Conservation (phyloP, 1,140 invertebrate species). For the Bemisia tabaci region DNA sequence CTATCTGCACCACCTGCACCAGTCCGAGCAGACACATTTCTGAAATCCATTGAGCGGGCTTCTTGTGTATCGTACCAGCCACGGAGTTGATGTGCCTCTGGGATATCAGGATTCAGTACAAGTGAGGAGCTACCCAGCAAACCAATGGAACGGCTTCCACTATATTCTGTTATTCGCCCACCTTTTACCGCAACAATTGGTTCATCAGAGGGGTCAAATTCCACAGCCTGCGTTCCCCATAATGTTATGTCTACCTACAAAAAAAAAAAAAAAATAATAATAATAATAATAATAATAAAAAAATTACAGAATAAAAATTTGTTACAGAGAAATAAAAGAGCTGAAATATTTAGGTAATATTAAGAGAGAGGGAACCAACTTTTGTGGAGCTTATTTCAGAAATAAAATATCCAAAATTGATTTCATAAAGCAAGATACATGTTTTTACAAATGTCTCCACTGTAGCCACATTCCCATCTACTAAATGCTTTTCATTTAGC, state of each 20-base stretch:
- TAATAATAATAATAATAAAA: too few species aligned
- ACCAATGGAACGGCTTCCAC: constrained; percentile 36
- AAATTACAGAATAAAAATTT: too few species aligned
- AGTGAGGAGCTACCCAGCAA: constrained; percentile 42
- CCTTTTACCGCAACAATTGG: constrained; percentile 76
- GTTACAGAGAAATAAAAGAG: too few species aligned
- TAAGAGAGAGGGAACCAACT: too few species aligned
- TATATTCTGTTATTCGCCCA: constrained; percentile 55
- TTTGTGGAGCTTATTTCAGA: too few species aligned
- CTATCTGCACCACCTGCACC: constrained; percentile 30
- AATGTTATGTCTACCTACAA: constrained; percentile 48
- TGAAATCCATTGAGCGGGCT: constrained; percentile 43
- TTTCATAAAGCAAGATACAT: too few species aligned
- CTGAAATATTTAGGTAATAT: too few species aligned
- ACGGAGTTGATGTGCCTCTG: constrained; percentile 67
- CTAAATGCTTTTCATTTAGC: too few species aligned
- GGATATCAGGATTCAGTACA: constrained; percentile 75
- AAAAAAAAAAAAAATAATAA: too few species aligned
- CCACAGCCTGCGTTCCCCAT: constrained; percentile 70
- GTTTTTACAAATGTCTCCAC: too few species aligned
- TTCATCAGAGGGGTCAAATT: constrained; percentile 58
- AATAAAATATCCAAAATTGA: too few species aligned
- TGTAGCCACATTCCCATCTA: too few species aligned
- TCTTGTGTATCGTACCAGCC: constrained; percentile 69
- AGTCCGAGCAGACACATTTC: constrained; percentile 44